Base-by-base conservation (phyloP, 2,888 invertebrate genomes). In the Coecobrya sp. region DNA sequence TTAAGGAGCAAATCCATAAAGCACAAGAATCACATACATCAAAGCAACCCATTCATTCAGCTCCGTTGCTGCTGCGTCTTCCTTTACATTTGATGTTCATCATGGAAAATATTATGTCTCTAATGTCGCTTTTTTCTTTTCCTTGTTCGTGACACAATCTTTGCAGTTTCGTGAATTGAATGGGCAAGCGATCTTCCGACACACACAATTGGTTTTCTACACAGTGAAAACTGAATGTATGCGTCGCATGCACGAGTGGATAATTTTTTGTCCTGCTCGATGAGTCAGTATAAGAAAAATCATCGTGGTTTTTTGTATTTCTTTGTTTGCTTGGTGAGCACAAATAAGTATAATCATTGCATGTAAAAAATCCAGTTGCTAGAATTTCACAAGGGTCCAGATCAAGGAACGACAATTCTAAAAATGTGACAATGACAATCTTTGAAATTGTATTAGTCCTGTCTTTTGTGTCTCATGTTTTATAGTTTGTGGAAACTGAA, bases 181-280 rank as follows among this genome's bases (percentile, higher is more conserved):
- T n/a, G 25, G 19, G n/a, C 68, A 73, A 59, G 25, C 13, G 49
- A 55, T 55, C 81, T 55, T 68, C 85, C 85, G 85, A 85, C 85
- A 59, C 45, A 42, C 36, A 85, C 81, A 81, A 81, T 81, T 70
- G 49, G 73, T 25, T 59, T 49, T 55, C 55, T 45, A 7, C 36
- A 3, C 8, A 13, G 1, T 52, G n/a, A n/a, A n/a, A n/a, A n/a
- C 30, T 7, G 11, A 10, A 19, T 19, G 45, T 13, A 11, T n/a
- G 0, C 27, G 42, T 42, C 22, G 19, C 36, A 89, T 68, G 89
- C 89, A 89, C 89, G 89, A 89, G 89, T 89, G 82, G 52, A 8
- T 30, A 76, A 76, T 7, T 55, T 49, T 85, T n/a, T 45, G 73
- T 42, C n/a, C 25, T 55, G 30, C 16, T 27, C 1, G 25, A 10